Evolutionary conservation across 2,113 vertebrate species (phyloP).

Genomic region (Mus spicilegus): DNA sequence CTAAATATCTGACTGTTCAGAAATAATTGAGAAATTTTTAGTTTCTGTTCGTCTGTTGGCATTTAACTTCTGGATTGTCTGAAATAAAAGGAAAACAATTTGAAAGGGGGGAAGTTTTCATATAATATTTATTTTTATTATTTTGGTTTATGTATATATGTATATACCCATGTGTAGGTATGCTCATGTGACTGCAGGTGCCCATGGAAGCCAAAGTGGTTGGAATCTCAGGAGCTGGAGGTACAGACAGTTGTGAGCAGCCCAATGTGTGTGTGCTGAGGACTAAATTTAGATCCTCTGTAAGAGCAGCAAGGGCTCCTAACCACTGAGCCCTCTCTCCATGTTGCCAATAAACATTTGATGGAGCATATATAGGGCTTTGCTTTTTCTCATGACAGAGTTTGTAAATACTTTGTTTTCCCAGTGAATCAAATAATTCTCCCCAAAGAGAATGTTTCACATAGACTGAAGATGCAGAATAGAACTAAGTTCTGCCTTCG

Average conservation of each 20-base stretch:
- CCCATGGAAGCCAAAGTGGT: background rate
- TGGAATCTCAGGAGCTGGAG: background rate
- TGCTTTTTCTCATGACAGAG: conserved; percentile 28
- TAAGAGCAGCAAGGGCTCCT: background rate
- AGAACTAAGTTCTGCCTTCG: background rate
- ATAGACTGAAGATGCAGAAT: background rate
- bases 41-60: background rate
- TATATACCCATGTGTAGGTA: background rate
- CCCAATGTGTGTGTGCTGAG: too few species aligned
- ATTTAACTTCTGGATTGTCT: conserved; percentile 33
- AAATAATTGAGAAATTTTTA: conserved; percentile 35
- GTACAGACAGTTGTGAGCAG: background rate
- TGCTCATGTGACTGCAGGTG: background rate
- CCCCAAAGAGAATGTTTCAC: conserved; percentile 5
- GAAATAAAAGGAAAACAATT: background rate
- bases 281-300: background rate
- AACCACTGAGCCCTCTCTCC: background rate
- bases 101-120: background rate
- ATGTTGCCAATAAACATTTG: conserved; percentile 7
- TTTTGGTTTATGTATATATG: background rate
- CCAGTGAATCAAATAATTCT: background rate
- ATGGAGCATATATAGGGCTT: background rate
- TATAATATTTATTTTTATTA: background rate
- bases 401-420: conserved; percentile 29
- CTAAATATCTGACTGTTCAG: conserved; percentile 7